Conservation (phyloP, 2,113 vertebrate genomes). For the Lasiurus borealis region DNA sequence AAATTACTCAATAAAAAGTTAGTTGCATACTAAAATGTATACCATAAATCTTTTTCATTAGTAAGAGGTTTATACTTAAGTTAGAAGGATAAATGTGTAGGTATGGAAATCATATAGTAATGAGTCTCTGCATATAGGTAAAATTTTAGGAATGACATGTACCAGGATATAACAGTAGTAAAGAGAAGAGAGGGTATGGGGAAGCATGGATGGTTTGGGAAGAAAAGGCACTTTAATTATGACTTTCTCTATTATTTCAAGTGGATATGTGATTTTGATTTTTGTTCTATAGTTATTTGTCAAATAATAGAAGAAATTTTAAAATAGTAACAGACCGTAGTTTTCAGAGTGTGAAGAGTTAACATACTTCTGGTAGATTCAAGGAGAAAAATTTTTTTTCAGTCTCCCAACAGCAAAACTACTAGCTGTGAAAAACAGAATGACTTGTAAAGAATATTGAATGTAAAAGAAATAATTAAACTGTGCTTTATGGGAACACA, state of each 20-base stretch:
- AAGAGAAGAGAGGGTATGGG: background rate
- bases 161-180: background rate
- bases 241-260: constrained; percentile 8
- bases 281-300: background rate
- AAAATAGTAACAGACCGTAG: constrained; percentile 14
- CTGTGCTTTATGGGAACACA: constrained; percentile 86
- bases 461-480: constrained; percentile 88
- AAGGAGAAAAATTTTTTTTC: constrained; percentile 76
- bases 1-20: constrained; percentile 34
- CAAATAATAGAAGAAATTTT: constrained; percentile 26
- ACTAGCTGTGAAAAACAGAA: constrained; percentile 88
- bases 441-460: constrained; percentile 87
- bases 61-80: constrained; percentile 37
- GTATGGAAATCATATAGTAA: background rate
- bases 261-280: constrained; percentile 2
- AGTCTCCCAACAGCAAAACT: constrained; percentile 79
- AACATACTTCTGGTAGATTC: constrained; percentile 81
- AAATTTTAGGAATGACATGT: constrained; percentile 35
- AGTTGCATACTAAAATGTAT: constrained; percentile 30
- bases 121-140: background rate
- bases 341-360: constrained; percentile 75
- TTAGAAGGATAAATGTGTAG: constrained; percentile 15
- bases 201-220: background rate
- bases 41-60: constrained; percentile 45
- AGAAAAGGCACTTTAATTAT: background rate